Evolutionary conservation across 2,888 invertebrate species (phyloP).

Genomic region (Rhingia campestris): DNA sequence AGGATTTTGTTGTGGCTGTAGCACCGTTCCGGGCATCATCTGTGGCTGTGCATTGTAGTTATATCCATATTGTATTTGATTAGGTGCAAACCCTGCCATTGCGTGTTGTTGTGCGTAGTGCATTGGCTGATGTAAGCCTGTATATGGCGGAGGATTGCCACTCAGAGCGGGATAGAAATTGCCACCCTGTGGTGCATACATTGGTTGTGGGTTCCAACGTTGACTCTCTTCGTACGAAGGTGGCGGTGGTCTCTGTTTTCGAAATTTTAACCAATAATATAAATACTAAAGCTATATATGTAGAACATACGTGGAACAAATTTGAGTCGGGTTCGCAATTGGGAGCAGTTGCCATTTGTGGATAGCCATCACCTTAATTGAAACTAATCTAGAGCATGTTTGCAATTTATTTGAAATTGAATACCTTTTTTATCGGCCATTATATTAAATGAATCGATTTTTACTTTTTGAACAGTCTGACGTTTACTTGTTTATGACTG

Average conservation of each 20-base stretch:
- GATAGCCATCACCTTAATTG: constrained; percentile 51
- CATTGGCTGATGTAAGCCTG: constrained; percentile 77
- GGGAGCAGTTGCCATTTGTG: constrained; percentile 50
- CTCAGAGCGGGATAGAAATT: constrained; percentile 50
- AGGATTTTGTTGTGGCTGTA: constrained; percentile 36
- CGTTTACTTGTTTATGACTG: constrained; percentile 44
- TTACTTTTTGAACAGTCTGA: constrained; percentile 29
- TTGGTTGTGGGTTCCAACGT: constrained; percentile 71
- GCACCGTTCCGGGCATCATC: constrained; percentile 35
- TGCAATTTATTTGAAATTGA: neutral
- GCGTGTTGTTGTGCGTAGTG: constrained; percentile 66
- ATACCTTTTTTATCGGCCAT: constrained; percentile 68
- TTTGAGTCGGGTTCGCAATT: constrained; percentile 47
- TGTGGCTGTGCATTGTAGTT: constrained; percentile 51
- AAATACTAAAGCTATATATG: neutral
- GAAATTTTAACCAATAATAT: neutral
- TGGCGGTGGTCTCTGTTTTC: constrained; percentile 79
- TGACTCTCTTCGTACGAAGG: constrained; percentile 81
- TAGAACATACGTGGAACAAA: constrained; percentile 54
- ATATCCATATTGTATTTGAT: constrained; percentile 40
- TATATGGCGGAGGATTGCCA: constrained; percentile 74
- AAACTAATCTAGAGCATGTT: neutral
- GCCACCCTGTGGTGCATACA: constrained; percentile 37
- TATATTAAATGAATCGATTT: constrained; percentile 37
- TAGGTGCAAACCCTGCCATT: constrained; percentile 39